phyloP scores from a whole-genome alignment of 2,888 invertebrate genomes.

The Elysia crispata region DNA sequence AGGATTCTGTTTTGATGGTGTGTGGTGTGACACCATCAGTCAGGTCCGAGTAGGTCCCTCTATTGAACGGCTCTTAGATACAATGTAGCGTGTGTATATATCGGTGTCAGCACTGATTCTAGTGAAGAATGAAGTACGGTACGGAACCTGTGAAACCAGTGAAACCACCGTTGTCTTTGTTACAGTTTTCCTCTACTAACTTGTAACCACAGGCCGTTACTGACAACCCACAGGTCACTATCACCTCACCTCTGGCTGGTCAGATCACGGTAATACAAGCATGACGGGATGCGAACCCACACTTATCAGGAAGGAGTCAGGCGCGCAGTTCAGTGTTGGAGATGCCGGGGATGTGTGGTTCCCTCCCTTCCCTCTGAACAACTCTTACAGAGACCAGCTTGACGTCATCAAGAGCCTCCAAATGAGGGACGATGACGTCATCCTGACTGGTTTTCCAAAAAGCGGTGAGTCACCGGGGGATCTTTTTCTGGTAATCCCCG shows the following conservation, averaged over 20 bases:
- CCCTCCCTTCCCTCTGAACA: conserved; percentile 42
- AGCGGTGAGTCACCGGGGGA: conserved; percentile 36
- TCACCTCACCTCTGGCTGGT: not conserved
- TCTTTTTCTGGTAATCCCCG: not conserved
- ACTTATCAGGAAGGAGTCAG: conserved; percentile 20
- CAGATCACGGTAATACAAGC: not conserved
- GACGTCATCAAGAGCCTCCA: conserved; percentile 37
- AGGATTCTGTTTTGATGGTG: no score
- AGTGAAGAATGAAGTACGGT: no score
- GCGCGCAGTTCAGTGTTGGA: conserved; percentile 32
- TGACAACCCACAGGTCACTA: no score
- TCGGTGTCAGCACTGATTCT: no score
- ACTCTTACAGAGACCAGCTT: conserved; percentile 41
- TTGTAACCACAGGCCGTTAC: no score
- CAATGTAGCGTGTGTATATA: no score
- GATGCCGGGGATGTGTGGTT: conserved; percentile 39
- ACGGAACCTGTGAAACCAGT: no score
- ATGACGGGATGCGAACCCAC: not conserved
- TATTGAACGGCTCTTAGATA: no score
- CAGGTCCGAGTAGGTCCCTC: no score
- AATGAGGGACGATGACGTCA: conserved; percentile 44
- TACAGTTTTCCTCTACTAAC: no score
- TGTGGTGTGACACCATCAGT: no score
- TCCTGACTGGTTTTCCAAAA: conserved; percentile 40
- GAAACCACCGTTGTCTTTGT: no score